Conservation (phyloP, 2,113 vertebrate species). For the Ameiurus melas region DNA sequence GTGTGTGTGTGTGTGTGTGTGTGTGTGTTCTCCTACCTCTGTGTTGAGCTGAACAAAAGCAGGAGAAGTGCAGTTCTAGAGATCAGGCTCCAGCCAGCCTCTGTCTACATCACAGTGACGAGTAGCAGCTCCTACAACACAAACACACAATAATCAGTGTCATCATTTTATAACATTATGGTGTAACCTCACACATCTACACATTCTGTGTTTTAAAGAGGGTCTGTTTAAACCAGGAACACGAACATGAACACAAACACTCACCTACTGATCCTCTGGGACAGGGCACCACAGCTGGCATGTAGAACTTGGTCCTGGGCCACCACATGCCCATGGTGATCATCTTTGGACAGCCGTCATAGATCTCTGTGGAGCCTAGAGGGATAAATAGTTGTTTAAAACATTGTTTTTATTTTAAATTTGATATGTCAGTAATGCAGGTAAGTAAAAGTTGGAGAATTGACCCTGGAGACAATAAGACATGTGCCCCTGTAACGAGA, state of each 20-base stretch:
- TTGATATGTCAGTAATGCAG: background rate
- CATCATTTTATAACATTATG: background rate
- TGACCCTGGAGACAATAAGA: background rate
- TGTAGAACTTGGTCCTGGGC: conserved; percentile 94
- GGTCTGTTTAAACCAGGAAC: background rate
- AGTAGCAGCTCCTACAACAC: conserved; percentile 81
- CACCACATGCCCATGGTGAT: conserved; percentile 94
- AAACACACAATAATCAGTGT: background rate
- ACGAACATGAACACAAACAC: conserved; percentile 21
- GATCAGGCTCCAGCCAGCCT: conserved; percentile 94
- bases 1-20: background rate
- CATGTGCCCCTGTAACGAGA: too few species aligned
- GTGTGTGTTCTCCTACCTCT: conserved; percentile 72
- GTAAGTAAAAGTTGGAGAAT: background rate
- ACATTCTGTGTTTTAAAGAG: background rate
- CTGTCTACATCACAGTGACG: conserved; percentile 89
- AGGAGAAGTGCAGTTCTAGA: conserved; percentile 98
- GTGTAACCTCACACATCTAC: conserved; percentile 7
- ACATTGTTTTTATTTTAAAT: too few species aligned
- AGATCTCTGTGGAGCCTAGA: conserved; percentile 81
- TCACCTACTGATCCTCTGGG: conserved; percentile 84
- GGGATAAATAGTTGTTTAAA: background rate
- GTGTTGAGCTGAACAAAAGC: conserved; percentile 87
- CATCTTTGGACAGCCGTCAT: conserved; percentile 92
- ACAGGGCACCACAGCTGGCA: conserved; percentile 85